Conservation (phyloP, 2,888 invertebrate species). For the Cinara cedri region DNA sequence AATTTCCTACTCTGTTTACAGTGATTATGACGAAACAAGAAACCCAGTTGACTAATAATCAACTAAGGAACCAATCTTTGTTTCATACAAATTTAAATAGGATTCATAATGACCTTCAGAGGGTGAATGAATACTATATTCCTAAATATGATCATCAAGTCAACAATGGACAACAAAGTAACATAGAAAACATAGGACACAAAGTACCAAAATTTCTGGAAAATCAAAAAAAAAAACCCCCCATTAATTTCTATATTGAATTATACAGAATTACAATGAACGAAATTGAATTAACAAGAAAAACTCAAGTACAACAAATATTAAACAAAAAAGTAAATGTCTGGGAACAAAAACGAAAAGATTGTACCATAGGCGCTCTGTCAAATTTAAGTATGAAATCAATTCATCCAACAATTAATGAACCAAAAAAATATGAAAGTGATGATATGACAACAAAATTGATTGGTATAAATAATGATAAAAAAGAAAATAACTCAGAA, state of each 20-base stretch:
- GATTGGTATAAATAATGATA: too few relatives aligned
- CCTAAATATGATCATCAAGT: background rate
- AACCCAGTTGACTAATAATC: background rate
- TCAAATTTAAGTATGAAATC: background rate
- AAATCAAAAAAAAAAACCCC: background rate
- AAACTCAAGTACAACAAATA: background rate
- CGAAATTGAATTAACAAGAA: constrained; percentile 39
- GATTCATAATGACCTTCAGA: constrained; percentile 1
- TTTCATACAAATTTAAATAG: constrained; percentile 33
- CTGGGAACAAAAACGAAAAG: constrained; percentile 11
- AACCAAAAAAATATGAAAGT: background rate
- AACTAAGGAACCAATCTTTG: background rate
- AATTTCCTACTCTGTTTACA: too few relatives aligned
- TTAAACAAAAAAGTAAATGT: constrained; percentile 7
- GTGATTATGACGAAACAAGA: background rate
- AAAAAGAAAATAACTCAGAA: background rate
- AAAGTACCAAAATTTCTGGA: background rate
- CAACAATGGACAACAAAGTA: background rate
- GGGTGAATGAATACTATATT: constrained; percentile 31
- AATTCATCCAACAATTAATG: background rate
- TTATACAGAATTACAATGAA: constrained; percentile 21
- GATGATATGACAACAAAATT: background rate
- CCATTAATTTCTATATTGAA: background rate
- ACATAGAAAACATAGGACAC: background rate
- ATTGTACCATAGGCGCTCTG: background rate